Percentiles rank a stretch among this genome's conserved stretches.
Evolutionary conservation across 2,113 vertebrate species (phyloP).

Genomic region (Bolborhynchus lineola): DNA sequence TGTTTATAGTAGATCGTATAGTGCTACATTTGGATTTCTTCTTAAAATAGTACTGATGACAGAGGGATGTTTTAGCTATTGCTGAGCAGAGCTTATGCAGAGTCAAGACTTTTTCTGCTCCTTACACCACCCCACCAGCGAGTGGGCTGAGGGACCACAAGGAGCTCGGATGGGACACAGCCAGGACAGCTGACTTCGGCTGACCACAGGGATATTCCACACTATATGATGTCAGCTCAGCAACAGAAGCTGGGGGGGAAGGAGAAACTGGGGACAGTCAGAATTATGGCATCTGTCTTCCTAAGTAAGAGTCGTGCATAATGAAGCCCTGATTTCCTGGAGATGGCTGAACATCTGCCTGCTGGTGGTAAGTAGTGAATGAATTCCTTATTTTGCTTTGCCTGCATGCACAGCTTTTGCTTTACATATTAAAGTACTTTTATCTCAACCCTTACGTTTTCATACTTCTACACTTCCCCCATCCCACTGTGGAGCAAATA

Average conservation of each 20-base stretch:
- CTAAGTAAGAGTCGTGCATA: fast-evolving
- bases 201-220: not conserved
- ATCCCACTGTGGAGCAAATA: not conserved
- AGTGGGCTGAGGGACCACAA: not conserved
- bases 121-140: fast-evolving
- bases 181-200: not conserved
- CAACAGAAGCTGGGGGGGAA: not conserved
- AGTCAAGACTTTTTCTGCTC: not conserved
- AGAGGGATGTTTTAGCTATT: not conserved
- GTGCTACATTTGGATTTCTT: not conserved
- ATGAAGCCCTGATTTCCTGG: not conserved
- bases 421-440: not conserved
- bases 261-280: not conserved
- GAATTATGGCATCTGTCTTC: not conserved
- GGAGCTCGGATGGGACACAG: not conserved
- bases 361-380: not conserved
- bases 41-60: not conserved
- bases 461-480: not conserved
- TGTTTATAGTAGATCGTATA: not conserved
- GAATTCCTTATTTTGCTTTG: not conserved
- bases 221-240: not conserved
- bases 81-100: not conserved
- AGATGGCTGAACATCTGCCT: not conserved
- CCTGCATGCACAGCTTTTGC: not conserved
- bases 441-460: not conserved